phyloP scores from a whole-genome alignment of 2,888 invertebrate genomes.

The Zaprionus lineosus region DNA sequence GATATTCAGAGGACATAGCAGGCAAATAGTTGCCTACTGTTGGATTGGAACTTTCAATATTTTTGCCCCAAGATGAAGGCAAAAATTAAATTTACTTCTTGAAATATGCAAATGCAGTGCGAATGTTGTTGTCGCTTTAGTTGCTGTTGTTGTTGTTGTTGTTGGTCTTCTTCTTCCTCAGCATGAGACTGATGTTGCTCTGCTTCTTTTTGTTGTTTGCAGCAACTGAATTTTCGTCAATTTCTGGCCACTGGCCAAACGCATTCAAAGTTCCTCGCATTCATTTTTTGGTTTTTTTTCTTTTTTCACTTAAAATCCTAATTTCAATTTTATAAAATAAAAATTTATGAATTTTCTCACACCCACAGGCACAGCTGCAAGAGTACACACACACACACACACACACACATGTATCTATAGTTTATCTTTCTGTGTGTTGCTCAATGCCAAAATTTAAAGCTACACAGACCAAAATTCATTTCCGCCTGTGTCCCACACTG shows the following conservation, averaged over 20 bases:
- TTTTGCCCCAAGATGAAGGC: constrained; percentile 44
- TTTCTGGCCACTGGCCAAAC: constrained; percentile 48
- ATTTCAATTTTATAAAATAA: constrained; percentile 59
- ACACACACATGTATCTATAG: constrained; percentile 12
- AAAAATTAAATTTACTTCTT: constrained; percentile 53
- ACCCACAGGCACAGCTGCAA: background rate
- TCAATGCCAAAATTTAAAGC: constrained; percentile 39
- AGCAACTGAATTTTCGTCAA: constrained; percentile 48
- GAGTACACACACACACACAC: background rate
- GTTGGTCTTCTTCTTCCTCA: too few species aligned
- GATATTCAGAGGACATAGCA: background rate
- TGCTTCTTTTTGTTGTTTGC: too few species aligned
- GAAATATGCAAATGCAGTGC: constrained; percentile 53
- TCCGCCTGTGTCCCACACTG: constrained; percentile 3
- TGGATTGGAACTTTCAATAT: constrained; percentile 27
- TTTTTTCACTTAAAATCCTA: constrained; percentile 42
- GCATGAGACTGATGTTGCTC: too few species aligned
- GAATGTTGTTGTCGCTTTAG: constrained; percentile 1
- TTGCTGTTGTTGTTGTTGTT: constrained; percentile 6
- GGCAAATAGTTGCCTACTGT: constrained; percentile 31
- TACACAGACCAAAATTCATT: constrained; percentile 24
- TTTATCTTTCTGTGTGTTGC: constrained; percentile 38
- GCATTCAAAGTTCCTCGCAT: constrained; percentile 40
- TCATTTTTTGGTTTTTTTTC: too few species aligned
- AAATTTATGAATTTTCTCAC: constrained; percentile 49